Evolutionary conservation across 2,888 invertebrate species (phyloP), one percentile per base, ranked within the genome.

Genomic region (Lamellibrachia columna): DNA sequence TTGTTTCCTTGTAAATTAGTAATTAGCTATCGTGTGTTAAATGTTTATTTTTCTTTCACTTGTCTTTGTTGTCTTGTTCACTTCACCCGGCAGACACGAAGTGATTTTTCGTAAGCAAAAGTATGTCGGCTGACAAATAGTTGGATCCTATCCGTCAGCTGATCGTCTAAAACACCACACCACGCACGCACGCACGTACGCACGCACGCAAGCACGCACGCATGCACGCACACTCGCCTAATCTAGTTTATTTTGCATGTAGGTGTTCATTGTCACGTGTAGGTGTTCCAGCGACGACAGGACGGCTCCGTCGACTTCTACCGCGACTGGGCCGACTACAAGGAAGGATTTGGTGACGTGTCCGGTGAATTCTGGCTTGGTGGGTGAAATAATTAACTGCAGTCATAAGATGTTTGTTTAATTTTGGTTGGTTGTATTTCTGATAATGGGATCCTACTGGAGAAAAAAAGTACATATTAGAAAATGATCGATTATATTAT

Each of bases 251-350:
- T 60, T 9, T 7, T 11, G 3, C 15, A 11, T 60, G 7, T 60
- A 6, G 6, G 75, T 75, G 75, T 75, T 75, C 15, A 22, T 75
- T 75, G 22, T 75, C 22, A 75, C 75, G 75, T 22, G 22, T 75
- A 75, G 75, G 75, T 75, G 75, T 75, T 75, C 75, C 75, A 75
- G 75, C 11, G 75, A 22, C 15, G 75, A 75, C 75, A 75, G 15
- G 75, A 75, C 75, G 75, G 75, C 15, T 75, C 75, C 75, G 75
- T 75, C 75, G 75, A n/a, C n/a, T n/a, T n/a, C n/a, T n/a, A n/a
- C n/a, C n/a, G n/a, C n/a, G n/a, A 75, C 75, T 75, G 75, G 75
- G 75, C 75, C 75, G 15, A 15, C 22, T 75, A 75, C 75, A 75
- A 75, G 75, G 75, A 75, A 15, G 75, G 75, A 75, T 75, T 75